These are phyloP conservation scores for Temnothorax nylanderi DNA, from an alignment of 1,140 invertebrate species.

Conservation along the genomic window DNA sequence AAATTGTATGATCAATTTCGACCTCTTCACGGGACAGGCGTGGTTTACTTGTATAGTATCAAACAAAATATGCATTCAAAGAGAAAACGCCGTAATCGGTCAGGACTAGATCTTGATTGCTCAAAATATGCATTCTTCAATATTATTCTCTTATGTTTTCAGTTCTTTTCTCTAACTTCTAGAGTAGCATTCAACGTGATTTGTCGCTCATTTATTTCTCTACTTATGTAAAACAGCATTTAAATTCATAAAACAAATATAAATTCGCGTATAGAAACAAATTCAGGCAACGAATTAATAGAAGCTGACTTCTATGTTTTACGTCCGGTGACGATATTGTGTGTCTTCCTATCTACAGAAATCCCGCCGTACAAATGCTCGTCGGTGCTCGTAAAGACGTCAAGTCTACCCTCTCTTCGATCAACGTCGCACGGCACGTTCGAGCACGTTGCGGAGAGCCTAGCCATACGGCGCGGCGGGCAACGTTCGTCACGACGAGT, in stretches of 20 bases:
- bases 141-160: background rate
- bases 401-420: conserved; percentile 55
- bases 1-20: background rate
- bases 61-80: background rate
- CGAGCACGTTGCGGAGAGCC: conserved; percentile 28
- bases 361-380: conserved; percentile 29
- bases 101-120: too few relatives aligned
- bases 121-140: background rate
- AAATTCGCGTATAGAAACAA: conserved; percentile 1
- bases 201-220: background rate
- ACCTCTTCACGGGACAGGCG: background rate
- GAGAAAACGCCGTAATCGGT: too few relatives aligned
- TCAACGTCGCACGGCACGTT: conserved; percentile 53
- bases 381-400: conserved; percentile 49
- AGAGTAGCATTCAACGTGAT: background rate
- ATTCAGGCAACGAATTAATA: background rate
- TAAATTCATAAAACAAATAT: background rate
- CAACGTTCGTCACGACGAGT: conserved; percentile 64
- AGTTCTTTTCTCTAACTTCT: background rate
- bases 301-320: background rate
- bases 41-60: background rate
- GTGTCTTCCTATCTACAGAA: conserved; percentile 24
- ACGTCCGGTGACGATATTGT: background rate
- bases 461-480: background rate
- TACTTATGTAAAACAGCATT: background rate